These are phyloP conservation scores for Drosophila eohydei DNA, from an alignment of 2,888 invertebrate genomes.

Conservation along the genomic window DNA sequence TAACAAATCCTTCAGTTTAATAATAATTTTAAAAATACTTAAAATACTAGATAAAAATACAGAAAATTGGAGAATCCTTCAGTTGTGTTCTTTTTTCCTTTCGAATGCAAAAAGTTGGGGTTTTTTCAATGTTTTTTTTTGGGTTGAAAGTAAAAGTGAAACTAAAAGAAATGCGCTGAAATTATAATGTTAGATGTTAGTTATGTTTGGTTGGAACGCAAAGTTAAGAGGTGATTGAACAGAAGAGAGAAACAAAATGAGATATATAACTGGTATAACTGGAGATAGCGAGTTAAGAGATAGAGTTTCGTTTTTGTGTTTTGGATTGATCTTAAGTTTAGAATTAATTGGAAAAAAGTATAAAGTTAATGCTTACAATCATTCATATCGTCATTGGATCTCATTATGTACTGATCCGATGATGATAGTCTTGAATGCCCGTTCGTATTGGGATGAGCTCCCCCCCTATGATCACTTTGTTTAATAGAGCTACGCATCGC, in stretches of 20 bases:
- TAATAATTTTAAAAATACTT: constrained; percentile 35
- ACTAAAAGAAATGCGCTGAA: constrained; percentile 51
- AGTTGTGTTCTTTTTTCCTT: constrained; percentile 57
- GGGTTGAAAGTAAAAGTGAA: constrained; percentile 21
- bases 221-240: constrained; percentile 42
- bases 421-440: constrained; percentile 86
- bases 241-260: constrained; percentile 46
- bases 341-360: constrained; percentile 58
- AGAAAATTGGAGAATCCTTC: constrained; percentile 34
- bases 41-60: constrained; percentile 29
- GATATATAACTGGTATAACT: constrained; percentile 63
- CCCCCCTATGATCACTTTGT: constrained; percentile 86
- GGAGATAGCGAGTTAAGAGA: constrained; percentile 76
- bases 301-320: constrained; percentile 60
- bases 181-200: constrained; percentile 65
- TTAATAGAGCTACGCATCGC: constrained; percentile 86
- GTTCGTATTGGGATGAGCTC: constrained; percentile 86
- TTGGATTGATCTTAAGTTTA: constrained; percentile 53
- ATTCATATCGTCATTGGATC: constrained; percentile 86
- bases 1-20: constrained; percentile 31
- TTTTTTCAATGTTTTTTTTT: constrained; percentile 41
- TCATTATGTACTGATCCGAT: constrained; percentile 86
- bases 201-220: constrained; percentile 65
- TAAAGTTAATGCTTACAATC: constrained; percentile 85
- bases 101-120: constrained; percentile 52